Evolutionary conservation across 2,113 vertebrate species (phyloP), one percentile per base, ranked within the genome.

Genomic region (Emberiza fucata): DNA sequence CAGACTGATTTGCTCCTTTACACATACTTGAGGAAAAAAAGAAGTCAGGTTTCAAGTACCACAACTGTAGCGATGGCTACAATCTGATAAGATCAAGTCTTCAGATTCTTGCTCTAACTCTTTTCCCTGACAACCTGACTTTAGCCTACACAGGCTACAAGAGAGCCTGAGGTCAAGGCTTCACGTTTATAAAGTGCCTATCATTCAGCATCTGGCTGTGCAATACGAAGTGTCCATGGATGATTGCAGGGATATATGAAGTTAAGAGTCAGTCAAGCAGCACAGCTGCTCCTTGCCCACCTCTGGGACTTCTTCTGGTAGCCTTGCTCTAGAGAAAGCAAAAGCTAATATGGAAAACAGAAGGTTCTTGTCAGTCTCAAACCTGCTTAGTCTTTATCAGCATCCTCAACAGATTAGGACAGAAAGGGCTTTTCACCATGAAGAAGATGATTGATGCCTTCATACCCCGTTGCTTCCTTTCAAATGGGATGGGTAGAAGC

Each of bases 11-110:
- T 14, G 31, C 64, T 72, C 33, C 57, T 79, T 19, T 17, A 77
- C 2, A 3, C 2, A 37, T 28, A 47, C 2, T 14, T 14, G 3
- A 11, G 2, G 8, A 23, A 31, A 47, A 44, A n/a, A 14, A 11
- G 39, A 44, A 63, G 23, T 44, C 24, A 40, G 2, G 17, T 76
- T 90, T 81, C 16, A 65, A 65, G 50, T 84, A 57, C 2, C 37
- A 56, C 11, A 20, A 50, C 42, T 70, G 45, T 1, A 69, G 19
- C 3, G 5, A 68, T 23, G 42, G 18, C 33, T 60, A 60, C 33
- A 21, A 51, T 10, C 53, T 37, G 22, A 10, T 28, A 60, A 42
- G 51, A 75, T 25, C 9, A 59, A 87, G 24, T 56, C 14, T 29
- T 59, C 15, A 51, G 42, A 78, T 68, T 51, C 22, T 27, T 85